Conservation (phyloP, 2,113 vertebrate genomes). For the Hemicordylus capensis region DNA sequence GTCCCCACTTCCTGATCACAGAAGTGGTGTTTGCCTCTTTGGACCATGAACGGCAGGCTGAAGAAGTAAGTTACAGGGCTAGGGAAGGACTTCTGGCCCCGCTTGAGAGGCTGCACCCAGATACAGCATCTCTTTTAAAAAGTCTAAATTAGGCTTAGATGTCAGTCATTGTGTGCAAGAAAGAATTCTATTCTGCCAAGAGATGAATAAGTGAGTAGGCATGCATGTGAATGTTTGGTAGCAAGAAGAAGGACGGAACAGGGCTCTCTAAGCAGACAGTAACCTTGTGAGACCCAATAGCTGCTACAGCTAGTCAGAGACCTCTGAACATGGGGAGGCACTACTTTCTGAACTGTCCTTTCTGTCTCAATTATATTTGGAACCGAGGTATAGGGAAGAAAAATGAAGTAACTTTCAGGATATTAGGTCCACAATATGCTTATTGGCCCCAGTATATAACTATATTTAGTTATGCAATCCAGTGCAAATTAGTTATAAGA, state of each 20-base stretch:
- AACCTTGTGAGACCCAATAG: background rate
- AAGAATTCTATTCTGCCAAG: background rate
- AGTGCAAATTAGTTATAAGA: background rate
- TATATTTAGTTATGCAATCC: background rate
- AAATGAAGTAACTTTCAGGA: background rate
- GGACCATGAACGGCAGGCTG: too few relatives aligned
- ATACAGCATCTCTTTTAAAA: too few relatives aligned
- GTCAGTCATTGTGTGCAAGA: background rate
- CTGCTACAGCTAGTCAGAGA: background rate
- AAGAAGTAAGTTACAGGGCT: too few relatives aligned
- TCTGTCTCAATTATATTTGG: background rate
- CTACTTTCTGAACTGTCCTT: background rate
- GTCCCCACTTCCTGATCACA: too few relatives aligned
- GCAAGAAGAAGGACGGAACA: background rate
- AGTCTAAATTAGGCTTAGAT: too few relatives aligned
- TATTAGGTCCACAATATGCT: background rate
- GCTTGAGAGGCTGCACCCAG: too few relatives aligned
- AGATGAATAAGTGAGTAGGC: background rate
- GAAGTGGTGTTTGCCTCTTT: too few relatives aligned
- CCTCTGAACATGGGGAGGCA: background rate
- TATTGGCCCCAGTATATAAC: background rate
- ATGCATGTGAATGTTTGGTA: background rate
- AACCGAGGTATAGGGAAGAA: background rate
- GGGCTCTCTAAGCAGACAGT: background rate
- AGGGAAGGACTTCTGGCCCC: too few relatives aligned